A percentile compares a stretch with the other conserved stretches of the same genome.
These are phyloP conservation scores for Misgurnus anguillicaudatus DNA, from an alignment of 2,113 vertebrate genomes.

Conservation along the genomic window DNA sequence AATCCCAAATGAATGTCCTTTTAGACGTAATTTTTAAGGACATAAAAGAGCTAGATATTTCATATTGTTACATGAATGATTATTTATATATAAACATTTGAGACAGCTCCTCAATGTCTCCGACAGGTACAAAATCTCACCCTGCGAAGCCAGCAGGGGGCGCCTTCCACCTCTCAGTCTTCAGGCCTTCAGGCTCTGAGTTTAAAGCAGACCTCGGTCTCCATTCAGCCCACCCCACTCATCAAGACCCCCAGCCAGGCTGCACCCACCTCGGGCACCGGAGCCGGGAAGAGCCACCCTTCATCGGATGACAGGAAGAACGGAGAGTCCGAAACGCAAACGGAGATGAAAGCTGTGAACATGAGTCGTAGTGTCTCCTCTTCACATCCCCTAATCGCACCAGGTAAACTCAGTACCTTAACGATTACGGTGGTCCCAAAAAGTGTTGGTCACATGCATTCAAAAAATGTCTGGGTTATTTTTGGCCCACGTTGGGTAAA, in stretches of 20 bases:
- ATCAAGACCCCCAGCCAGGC: slow-evolving; percentile 74
- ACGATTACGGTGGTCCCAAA: background rate
- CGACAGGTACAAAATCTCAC: slow-evolving; percentile 86
- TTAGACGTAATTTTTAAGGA: too few species aligned
- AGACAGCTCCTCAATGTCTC: background rate
- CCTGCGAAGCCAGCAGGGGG: slow-evolving; percentile 82
- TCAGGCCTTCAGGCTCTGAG: slow-evolving; percentile 81
- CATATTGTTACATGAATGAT: too few species aligned
- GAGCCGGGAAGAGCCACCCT: slow-evolving; percentile 54
- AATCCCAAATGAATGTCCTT: background rate
- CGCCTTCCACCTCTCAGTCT: slow-evolving; percentile 50
- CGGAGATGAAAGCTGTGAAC: slow-evolving; percentile 77
- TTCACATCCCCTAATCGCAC: slow-evolving; percentile 80
- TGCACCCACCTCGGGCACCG: slow-evolving; percentile 31
- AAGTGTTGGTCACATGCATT: too few species aligned
- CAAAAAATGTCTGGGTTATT: too few species aligned
- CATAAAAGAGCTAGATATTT: too few species aligned
- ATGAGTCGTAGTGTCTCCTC: slow-evolving; percentile 76
- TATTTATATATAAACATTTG: too few species aligned
- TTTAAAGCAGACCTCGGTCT: slow-evolving; percentile 79
- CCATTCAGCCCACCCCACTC: slow-evolving; percentile 74
- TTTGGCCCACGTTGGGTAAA: too few species aligned
- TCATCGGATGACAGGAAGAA: slow-evolving; percentile 77
- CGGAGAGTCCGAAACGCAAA: slow-evolving; percentile 67
- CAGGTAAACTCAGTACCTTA: slow-evolving; percentile 75